These are phyloP conservation scores for Ostrea denselamellosa DNA, from an alignment of 1,140 invertebrate genomes.

Conservation along the genomic window DNA sequence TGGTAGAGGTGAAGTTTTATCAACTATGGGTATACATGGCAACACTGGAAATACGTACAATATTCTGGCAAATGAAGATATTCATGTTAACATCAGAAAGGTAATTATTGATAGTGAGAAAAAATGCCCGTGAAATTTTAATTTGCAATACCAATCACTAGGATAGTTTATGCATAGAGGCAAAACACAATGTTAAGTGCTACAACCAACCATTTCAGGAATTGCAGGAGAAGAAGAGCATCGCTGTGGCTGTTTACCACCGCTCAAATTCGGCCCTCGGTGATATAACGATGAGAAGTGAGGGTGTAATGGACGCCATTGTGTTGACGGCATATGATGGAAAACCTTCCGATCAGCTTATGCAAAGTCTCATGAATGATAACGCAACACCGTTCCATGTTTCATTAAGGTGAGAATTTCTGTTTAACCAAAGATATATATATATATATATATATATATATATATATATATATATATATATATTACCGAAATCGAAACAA, in stretches of 20 bases:
- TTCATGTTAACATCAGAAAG: conserved; percentile 7
- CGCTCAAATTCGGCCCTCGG: not conserved
- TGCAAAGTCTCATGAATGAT: conserved; percentile 9
- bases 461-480: too few species aligned
- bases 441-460: too few species aligned
- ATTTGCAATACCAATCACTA: not conserved
- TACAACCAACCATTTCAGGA: not conserved
- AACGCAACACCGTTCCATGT: conserved; percentile 5
- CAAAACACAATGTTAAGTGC: not conserved
- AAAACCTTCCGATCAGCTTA: not conserved
- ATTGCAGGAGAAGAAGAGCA: not conserved
- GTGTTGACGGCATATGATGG: conserved; percentile 3
- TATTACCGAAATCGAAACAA: too few species aligned
- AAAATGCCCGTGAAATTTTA: not conserved
- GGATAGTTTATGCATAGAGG: too few species aligned
- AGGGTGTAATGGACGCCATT: conserved; percentile 15
- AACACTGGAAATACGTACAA: not conserved
- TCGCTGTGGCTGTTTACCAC: not conserved
- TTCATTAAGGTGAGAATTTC: not conserved
- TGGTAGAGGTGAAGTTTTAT: not conserved
- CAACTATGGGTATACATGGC: conserved; percentile 1
- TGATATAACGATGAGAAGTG: not conserved
- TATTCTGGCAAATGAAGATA: conserved; percentile 24
- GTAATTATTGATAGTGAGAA: not conserved
- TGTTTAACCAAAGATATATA: too few species aligned